These are phyloP conservation scores for Phocoena phocoena DNA, from an alignment of 2,113 vertebrate species.

Conservation along the genomic window DNA sequence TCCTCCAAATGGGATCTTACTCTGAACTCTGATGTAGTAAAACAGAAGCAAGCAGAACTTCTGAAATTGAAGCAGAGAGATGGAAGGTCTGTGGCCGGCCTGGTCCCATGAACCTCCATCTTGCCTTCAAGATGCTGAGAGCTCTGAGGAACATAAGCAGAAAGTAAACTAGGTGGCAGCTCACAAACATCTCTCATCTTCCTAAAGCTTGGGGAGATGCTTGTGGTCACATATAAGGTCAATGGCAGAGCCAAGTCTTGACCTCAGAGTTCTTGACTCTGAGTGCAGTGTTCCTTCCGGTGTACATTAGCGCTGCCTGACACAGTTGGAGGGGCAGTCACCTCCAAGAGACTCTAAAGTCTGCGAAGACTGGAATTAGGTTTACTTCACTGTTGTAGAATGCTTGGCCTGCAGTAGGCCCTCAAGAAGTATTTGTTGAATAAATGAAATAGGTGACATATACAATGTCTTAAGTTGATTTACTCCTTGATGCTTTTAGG, in stretches of 20 bases:
- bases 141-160: background rate
- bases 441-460: background rate
- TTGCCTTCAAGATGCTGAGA: background rate
- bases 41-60: background rate
- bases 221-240: background rate
- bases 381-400: background rate
- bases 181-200: background rate
- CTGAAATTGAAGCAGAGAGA: background rate
- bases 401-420: no score
- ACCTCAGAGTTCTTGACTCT: background rate
- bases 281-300: background rate
- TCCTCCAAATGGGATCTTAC: background rate
- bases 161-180: background rate
- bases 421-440: background rate
- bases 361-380: background rate
- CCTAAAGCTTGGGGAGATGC: background rate
- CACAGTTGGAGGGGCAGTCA: background rate
- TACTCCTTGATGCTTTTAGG: background rate
- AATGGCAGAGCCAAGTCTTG: background rate
- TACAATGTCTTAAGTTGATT: background rate
- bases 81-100: background rate
- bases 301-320: background rate
- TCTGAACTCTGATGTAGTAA: background rate
- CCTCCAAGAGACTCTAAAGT: background rate
- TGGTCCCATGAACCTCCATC: no score